Conservation (phyloP, 2,888 invertebrate genomes). For the Slavum lentiscoides region DNA sequence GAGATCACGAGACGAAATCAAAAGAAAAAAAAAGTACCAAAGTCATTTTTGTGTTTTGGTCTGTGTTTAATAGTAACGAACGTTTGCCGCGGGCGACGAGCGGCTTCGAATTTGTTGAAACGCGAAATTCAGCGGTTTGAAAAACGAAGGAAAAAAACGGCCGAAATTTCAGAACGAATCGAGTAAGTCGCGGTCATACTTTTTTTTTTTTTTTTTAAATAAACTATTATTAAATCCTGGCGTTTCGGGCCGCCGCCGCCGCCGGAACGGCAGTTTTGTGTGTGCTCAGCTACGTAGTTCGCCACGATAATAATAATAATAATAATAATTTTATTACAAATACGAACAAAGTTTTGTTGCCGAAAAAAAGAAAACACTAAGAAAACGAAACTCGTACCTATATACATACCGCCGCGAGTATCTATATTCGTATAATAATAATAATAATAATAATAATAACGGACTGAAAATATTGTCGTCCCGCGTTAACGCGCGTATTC, state of each 20-base stretch:
- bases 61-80: too few relatives aligned
- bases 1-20: too few relatives aligned
- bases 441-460: background rate
- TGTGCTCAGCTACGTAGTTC: background rate
- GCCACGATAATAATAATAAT: background rate
- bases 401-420: background rate
- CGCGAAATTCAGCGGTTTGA: background rate
- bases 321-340: background rate
- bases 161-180: background rate
- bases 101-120: background rate
- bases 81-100: background rate
- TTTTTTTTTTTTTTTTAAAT: slow-evolving; percentile 29
- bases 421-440: too few relatives aligned
- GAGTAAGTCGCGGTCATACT: background rate
- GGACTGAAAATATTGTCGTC: background rate
- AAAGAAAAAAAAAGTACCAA: too few relatives aligned
- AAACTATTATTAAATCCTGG: slow-evolving; percentile 19
- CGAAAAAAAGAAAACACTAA: background rate
- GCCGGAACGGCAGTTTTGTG: background rate
- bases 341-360: slow-evolving; percentile 4
- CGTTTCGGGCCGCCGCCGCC: background rate
- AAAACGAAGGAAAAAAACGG: background rate
- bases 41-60: too few relatives aligned
- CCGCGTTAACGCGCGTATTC: background rate
- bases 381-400: background rate